These are phyloP conservation scores for Oryzias curvinotus DNA, from an alignment of 2,113 vertebrate genomes.

Conservation along the genomic window DNA sequence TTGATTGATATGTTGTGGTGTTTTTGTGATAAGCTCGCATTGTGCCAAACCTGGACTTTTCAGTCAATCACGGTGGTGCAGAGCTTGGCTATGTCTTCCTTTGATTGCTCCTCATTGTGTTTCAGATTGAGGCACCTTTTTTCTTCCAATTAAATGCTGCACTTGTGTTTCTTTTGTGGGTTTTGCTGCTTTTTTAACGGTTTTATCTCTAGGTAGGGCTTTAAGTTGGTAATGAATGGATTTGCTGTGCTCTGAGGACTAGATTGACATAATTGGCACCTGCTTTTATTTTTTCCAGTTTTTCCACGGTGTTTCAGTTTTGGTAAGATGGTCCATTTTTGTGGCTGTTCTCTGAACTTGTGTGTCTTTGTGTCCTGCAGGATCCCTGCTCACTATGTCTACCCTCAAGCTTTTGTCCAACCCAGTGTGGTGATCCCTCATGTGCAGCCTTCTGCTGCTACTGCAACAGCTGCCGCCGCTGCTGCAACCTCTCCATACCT, in stretches of 20 bases:
- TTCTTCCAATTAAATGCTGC: slow-evolving; percentile 57
- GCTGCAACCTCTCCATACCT: slow-evolving; percentile 89
- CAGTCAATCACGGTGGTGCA: slow-evolving; percentile 43
- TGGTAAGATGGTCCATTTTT: slow-evolving; percentile 1
- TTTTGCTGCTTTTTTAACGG: slow-evolving; percentile 68
- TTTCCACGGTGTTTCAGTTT: slow-evolving; percentile 46
- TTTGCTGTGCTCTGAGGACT: slow-evolving; percentile 76
- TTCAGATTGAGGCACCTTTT: slow-evolving; percentile 59
- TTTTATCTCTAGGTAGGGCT: slow-evolving; percentile 58
- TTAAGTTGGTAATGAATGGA: slow-evolving; percentile 73
- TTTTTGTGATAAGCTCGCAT: slow-evolving; percentile 66
- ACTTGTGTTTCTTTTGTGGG: slow-evolving; percentile 65
- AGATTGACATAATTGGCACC: slow-evolving; percentile 70
- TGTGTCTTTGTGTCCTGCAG: slow-evolving; percentile 76
- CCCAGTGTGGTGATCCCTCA: slow-evolving; percentile 93
- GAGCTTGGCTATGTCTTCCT: slow-evolving; percentile 62
- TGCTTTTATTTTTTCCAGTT: slow-evolving; percentile 46
- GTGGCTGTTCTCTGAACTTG: slow-evolving; percentile 38
- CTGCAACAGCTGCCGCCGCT: slow-evolving; percentile 71
- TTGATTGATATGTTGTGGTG: slow-evolving; percentile 61
- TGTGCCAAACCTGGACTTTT: slow-evolving; percentile 53
- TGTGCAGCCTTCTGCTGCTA: slow-evolving; percentile 84
- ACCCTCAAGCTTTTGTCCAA: slow-evolving; percentile 94
- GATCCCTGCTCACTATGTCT: slow-evolving; percentile 95
- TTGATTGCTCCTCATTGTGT: slow-evolving; percentile 53